Evolutionary conservation across 2,888 invertebrate species (phyloP).

Genomic region (Subacronicta megacephala): DNA sequence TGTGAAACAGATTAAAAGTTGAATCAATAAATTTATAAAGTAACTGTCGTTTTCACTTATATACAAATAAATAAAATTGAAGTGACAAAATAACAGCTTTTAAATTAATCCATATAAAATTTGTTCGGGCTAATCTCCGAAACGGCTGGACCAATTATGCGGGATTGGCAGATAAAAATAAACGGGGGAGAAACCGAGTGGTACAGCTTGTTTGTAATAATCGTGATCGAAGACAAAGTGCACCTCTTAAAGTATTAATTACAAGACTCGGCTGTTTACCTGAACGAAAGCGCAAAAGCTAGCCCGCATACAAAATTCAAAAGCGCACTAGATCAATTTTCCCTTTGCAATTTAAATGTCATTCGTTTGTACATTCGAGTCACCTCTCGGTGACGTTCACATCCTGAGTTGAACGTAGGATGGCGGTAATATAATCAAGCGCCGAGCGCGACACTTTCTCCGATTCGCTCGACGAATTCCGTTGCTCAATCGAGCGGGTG

Average conservation of each 20-base stretch:
- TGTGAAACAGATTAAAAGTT: background rate
- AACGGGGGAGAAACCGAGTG: too few relatives aligned
- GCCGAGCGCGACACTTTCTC: slow-evolving; percentile 56
- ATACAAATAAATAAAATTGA: too few relatives aligned
- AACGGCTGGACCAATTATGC: too few relatives aligned
- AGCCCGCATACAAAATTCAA: slow-evolving; percentile 25
- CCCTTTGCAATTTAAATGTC: slow-evolving; percentile 41
- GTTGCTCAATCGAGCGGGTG: slow-evolving; percentile 59
- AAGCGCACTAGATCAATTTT: slow-evolving; percentile 28
- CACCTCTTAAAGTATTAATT: slow-evolving; percentile 17
- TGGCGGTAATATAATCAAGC: slow-evolving; percentile 57
- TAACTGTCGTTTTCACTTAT: slow-evolving; percentile 3
- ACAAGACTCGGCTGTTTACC: background rate
- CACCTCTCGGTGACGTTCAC: slow-evolving; percentile 48
- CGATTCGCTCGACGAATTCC: slow-evolving; percentile 48
- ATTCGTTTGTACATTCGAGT: slow-evolving; percentile 49
- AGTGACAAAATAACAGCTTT: too few relatives aligned
- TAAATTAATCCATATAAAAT: too few relatives aligned
- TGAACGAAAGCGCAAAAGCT: slow-evolving; percentile 23
- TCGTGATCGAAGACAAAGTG: background rate
- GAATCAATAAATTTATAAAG: background rate
- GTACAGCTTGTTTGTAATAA: background rate
- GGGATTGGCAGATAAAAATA: too few relatives aligned
- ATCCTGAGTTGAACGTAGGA: slow-evolving; percentile 61
- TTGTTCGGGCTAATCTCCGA: too few relatives aligned